Base-by-base conservation (phyloP, 2,113 vertebrate genomes). In the Noctilio leporinus region DNA sequence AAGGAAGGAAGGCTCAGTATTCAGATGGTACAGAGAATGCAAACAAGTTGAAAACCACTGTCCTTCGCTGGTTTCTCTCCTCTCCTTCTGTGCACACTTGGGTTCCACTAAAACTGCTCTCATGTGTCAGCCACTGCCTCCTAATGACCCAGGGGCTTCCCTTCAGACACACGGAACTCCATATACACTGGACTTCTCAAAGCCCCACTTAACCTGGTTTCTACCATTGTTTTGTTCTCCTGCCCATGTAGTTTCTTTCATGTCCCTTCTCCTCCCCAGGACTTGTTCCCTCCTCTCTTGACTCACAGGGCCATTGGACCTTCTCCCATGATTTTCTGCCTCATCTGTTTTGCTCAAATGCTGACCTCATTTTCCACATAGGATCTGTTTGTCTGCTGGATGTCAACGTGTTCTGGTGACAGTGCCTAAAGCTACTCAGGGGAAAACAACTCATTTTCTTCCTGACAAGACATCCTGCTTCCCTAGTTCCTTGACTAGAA, bases 371-470 rank as follows among this genome's bases (percentile, higher is more conserved):
- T 78, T 59, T 65, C 40, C 45, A 35, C 3, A 84, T 30, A 1
- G 59, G 59, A 73, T 65, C 86, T 86, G 16, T 38, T 11, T 33
- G 43, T 69, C 67, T 64, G 33, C 38, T 43, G 45, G 59, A 86
- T 0, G 0, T 35, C 19, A 30, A 2, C n/a, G n/a, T 6, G n/a
- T 22, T 38, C 38, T 26, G n/a, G 30, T 10, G 45, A 62, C 8
- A n/a, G 26, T 26, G 22, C 15, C 33, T 16, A 11, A 53, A 78
- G 45, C 83, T 24, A 40, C 64, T 33, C 30, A 5, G 62, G 14
- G 64, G 30, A 49, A 76, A 35, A 51, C 19, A 72, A 51, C 22
- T 43, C n/a, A 2, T 22, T 38, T 47, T 72, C 45, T 65, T 62
- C 49, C 17, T 86, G 45, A 45, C 6, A 5, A 65, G 67, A 49